Evolutionary conservation across 2,113 vertebrate genomes (phyloP).

Genomic region (Peromyscus californicus): DNA sequence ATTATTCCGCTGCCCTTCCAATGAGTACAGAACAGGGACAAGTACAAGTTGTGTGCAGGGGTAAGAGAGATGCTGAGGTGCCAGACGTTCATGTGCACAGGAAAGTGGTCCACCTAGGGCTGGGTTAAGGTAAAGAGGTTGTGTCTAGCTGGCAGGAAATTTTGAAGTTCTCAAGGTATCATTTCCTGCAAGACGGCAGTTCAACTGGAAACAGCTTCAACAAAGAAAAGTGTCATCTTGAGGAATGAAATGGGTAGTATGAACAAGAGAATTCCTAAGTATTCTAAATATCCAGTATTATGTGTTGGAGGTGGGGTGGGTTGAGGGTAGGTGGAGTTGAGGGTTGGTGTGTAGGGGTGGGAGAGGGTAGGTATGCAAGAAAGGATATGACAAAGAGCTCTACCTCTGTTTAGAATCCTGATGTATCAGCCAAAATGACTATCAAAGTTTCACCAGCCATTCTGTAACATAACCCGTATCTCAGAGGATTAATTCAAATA

Average conservation of each 20-base stretch:
- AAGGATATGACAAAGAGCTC: too few relatives aligned
- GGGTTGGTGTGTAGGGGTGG: rapidly evolving
- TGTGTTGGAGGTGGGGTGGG: background rate
- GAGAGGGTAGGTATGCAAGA: background rate
- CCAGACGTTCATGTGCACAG: background rate
- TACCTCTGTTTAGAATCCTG: background rate
- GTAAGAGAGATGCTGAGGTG: background rate
- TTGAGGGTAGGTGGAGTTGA: background rate
- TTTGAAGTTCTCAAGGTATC: background rate
- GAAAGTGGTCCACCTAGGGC: too few relatives aligned
- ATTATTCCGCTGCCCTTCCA: background rate
- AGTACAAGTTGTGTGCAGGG: background rate
- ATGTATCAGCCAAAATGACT: background rate
- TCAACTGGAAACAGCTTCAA: background rate
- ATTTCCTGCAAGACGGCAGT: background rate
- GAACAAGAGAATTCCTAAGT: background rate
- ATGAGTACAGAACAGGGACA: rapidly evolving
- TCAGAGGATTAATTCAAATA: background rate
- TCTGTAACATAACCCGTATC: background rate
- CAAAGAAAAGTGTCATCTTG: background rate
- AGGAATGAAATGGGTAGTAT: background rate
- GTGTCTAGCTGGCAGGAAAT: background rate
- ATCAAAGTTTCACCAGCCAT: background rate
- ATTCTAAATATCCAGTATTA: background rate
- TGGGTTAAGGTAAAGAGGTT: background rate